Evolutionary conservation across 1,140 invertebrate genomes (phyloP).

Genomic region (Apis cerana): DNA sequence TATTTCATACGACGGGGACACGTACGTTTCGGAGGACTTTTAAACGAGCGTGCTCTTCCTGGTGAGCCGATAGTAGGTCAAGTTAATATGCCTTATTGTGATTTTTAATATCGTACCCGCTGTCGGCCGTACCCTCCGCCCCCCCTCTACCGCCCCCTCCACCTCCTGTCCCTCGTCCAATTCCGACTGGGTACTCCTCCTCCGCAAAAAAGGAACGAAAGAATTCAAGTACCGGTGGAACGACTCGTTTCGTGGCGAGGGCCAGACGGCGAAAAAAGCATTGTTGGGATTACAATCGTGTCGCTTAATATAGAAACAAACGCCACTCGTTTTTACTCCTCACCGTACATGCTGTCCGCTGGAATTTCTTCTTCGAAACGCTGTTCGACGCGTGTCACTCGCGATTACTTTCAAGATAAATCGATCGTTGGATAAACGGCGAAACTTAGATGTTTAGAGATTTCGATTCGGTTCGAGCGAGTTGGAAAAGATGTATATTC

Average conservation of each 20-base stretch:
- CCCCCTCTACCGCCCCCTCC: constrained; percentile 20
- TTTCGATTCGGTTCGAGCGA: too few relatives aligned
- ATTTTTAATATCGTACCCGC: constrained; percentile 74
- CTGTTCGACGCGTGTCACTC: not conserved
- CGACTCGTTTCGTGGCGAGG: constrained; percentile 64
- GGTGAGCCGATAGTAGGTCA: constrained; percentile 73
- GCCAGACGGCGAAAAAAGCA: constrained; percentile 61
- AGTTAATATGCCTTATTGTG: constrained; percentile 78
- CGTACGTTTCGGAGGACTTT: constrained; percentile 50
- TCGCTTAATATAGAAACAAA: constrained; percentile 63
- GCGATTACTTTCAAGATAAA: not conserved
- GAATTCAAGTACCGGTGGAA: constrained; percentile 73
- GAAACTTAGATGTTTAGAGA: not conserved
- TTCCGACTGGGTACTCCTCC: constrained; percentile 4
- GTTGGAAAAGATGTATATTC: too few relatives aligned
- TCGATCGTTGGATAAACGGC: not conserved
- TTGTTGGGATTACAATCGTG: constrained; percentile 65
- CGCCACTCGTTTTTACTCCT: constrained; percentile 30
- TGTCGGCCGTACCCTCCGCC: constrained; percentile 53
- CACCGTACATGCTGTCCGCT: not conserved
- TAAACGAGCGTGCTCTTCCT: constrained; percentile 64
- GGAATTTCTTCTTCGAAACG: not conserved
- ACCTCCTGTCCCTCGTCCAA: constrained; percentile 59
- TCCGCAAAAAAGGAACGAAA: constrained; percentile 67
- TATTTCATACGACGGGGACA: constrained; percentile 41